A percentile compares a stretch with the other conserved stretches of the same genome.
phyloP scores from a whole-genome alignment of 2,888 invertebrate species.

The Cryptophagus acutangulus region DNA sequence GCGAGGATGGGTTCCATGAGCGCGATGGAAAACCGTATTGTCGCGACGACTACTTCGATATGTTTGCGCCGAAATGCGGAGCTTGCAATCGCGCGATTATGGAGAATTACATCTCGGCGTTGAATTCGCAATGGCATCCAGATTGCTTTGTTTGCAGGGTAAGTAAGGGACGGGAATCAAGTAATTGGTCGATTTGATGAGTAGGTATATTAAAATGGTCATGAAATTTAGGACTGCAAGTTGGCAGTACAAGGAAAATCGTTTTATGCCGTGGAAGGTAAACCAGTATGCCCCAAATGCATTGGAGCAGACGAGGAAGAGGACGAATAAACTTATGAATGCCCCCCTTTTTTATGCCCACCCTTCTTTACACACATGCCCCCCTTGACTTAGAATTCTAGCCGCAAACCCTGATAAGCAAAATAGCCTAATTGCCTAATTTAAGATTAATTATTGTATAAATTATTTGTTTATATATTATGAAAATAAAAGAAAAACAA shows the following conservation, averaged over 20 bases:
- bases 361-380: constrained; percentile 21
- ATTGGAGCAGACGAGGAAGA: constrained; percentile 87
- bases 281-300: constrained; percentile 92
- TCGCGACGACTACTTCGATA: constrained; percentile 91
- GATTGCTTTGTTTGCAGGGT: constrained; percentile 99
- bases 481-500: constrained; percentile 45
- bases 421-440: constrained; percentile 29
- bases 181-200: background rate
- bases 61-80: constrained; percentile 97
- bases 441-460: constrained; percentile 34
- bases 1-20: constrained; percentile 97
- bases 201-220: background rate
- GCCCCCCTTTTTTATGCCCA: constrained; percentile 25
- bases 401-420: constrained; percentile 26
- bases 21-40: constrained; percentile 94
- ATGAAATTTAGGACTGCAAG: constrained; percentile 78
- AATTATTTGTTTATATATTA: constrained; percentile 47
- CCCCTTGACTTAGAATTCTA: constrained; percentile 14
- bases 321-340: constrained; percentile 50
- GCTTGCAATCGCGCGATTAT: constrained; percentile 94
- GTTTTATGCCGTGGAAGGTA: constrained; percentile 95
- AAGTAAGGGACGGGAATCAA: constrained; percentile 46
- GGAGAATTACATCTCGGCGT: constrained; percentile 96
- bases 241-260: constrained; percentile 88
- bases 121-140: constrained; percentile 97